phyloP scores from a whole-genome alignment of 2,888 invertebrate genomes.

The Bombyx huttoni region DNA sequence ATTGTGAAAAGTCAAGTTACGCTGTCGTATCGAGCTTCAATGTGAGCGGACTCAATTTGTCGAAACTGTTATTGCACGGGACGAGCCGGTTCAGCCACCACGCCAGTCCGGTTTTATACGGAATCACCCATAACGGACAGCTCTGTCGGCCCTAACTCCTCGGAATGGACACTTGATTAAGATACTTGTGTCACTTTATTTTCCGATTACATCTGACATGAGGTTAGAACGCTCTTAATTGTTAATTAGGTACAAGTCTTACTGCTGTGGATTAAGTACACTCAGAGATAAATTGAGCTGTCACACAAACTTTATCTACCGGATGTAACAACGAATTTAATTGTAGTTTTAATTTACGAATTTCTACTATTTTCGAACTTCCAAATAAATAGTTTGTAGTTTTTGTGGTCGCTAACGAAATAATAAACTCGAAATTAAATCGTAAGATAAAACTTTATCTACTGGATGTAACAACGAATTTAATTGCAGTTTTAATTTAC shows the following conservation, averaged over 20 bases:
- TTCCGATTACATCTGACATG: constrained; percentile 59
- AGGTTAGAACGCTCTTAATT: constrained; percentile 52
- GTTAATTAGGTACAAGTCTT: constrained; percentile 43
- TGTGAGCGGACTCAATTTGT: constrained; percentile 63
- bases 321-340: too few relatives aligned
- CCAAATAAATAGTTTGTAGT: too few relatives aligned
- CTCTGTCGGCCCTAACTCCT: constrained; percentile 47
- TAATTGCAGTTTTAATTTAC: too few relatives aligned
- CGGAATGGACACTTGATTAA: constrained; percentile 66
- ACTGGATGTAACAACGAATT: too few relatives aligned
- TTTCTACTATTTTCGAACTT: too few relatives aligned
- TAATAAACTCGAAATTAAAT: too few relatives aligned
- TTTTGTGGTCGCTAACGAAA: too few relatives aligned
- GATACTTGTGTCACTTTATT: constrained; percentile 66
- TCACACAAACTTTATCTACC: neutral
- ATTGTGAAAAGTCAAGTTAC: constrained; percentile 24
- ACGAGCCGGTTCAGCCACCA: constrained; percentile 28
- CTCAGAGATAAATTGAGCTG: neutral
- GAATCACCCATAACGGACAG: constrained; percentile 56
- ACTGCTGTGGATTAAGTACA: constrained; percentile 12
- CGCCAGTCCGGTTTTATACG: constrained; percentile 49
- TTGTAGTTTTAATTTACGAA: too few relatives aligned
- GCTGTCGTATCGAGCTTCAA: constrained; percentile 36
- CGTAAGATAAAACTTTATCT: too few relatives aligned
- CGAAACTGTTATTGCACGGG: constrained; percentile 60